A percentile compares a stretch with the other conserved stretches of the same genome.
Conservation (phyloP, 2,797 vertebrate genomes). For the Centroberyx gerrardi region DNA sequence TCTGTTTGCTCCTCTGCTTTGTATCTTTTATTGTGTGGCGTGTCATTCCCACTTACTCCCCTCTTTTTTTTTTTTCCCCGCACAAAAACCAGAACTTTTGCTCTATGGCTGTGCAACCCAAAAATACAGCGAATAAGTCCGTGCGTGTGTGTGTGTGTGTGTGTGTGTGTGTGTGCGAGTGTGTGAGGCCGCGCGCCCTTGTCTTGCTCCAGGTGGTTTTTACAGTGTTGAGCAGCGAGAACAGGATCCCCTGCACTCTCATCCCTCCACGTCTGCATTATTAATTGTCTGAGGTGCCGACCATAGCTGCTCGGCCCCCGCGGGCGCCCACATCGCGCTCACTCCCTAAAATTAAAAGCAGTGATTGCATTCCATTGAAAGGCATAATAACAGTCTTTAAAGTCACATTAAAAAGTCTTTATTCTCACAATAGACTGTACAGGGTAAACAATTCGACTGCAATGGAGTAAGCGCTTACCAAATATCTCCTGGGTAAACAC, state of each 20-base stretch:
- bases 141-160: conserved; percentile 14
- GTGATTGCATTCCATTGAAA: conserved; percentile 71
- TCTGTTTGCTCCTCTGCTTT: conserved; percentile 39
- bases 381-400: conserved; percentile 71
- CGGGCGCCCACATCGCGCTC: conserved; percentile 59
- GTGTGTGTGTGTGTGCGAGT: conserved; percentile 23
- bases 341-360: conserved; percentile 76
- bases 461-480: not conserved
- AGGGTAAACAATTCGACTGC: conserved; percentile 34
- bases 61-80: conserved; percentile 29
- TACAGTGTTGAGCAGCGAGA: conserved; percentile 54
- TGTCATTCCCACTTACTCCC: conserved; percentile 46
- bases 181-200: conserved; percentile 29
- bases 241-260: conserved; percentile 70
- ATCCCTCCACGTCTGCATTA: conserved; percentile 76
- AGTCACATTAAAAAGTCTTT: conserved; percentile 63
- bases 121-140: conserved; percentile 35
- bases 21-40: conserved; percentile 11
- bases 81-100: conserved; percentile 25
- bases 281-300: conserved; percentile 79
- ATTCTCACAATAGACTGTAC: conserved; percentile 49
- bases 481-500: conserved; percentile 1
- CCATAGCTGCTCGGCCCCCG: conserved; percentile 71
- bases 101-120: conserved; percentile 28
- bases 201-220: conserved; percentile 71